Base-by-base conservation (phyloP, 2,113 vertebrate species). In the Orientallactaga bullata region DNA sequence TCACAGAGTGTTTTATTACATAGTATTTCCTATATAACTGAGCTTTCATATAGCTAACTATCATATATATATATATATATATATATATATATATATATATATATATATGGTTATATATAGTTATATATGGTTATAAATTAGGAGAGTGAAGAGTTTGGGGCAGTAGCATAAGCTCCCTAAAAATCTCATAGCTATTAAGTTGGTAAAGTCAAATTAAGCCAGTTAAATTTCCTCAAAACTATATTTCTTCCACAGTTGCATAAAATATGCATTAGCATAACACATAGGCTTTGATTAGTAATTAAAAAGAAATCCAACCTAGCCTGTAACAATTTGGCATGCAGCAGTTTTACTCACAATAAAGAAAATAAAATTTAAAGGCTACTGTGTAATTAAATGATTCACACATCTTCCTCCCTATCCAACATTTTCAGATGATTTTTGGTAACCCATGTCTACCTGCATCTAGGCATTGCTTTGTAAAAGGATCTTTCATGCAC, bases 381-480 rank as follows among this genome's bases (percentile, higher is more conserved):
- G 85, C 91, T 95, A 91, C 72, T 97, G 81, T 93, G 90, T 95
- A 98, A 96, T 97, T 97, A 97, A 98, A 96, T 97, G 97, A 96
- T 66, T 94, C 92, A 95, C n/a, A 7, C 94, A 92, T 91, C 15
- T 0, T 97, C 94, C 80, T 55, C 0, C 95, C 97, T 94, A 96
- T 2, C 0, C 86, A 85, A 77, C 88, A 85, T 93, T 98, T 98
- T 94, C 90, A 32, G 96, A 96, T 95, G 82, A 89, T 90, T 97
- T 95, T 94, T 97, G 83, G 95, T 97, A 98, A 98, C 97, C 76
- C 88, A 95, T 85, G 80, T 95, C 92, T 96, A 82, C 88, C 97
- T 69, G 60, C 80, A 95, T 96, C 97, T 97, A 92, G 98, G 96
- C 94, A 85, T 95, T 79, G 89, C 82, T 80, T 97, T 92, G 88